Conservation (phyloP, 1,140 invertebrate species). For the Ladona fulva region DNA sequence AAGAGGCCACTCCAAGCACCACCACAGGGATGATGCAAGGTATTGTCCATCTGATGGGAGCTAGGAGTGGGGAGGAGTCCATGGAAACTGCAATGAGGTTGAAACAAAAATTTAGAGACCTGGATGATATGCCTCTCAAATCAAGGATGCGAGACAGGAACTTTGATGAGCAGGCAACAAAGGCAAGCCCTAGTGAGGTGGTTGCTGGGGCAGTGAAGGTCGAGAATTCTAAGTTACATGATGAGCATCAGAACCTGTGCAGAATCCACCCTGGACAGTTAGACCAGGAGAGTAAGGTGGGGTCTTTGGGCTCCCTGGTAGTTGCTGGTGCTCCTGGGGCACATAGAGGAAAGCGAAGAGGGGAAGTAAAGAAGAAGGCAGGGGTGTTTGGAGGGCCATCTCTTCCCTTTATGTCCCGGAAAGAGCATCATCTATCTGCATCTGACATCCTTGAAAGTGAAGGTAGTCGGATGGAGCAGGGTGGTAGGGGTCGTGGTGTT, state of each 20-base stretch:
- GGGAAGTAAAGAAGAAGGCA: neutral
- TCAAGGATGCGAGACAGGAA: constrained; percentile 14
- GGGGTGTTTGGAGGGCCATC: neutral
- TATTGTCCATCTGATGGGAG: neutral
- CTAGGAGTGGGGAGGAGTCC: neutral
- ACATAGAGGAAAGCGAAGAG: neutral
- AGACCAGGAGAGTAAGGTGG: neutral
- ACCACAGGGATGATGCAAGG: neutral
- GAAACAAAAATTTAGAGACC: constrained; percentile 12
- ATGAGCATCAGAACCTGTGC: neutral
- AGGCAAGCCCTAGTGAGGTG: neutral
- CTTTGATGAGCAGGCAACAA: neutral
- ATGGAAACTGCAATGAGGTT: neutral
- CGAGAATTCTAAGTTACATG: neutral
- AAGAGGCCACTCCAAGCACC: neutral
- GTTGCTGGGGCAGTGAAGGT: constrained; percentile 14
- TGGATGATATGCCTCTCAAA: constrained; percentile 23
- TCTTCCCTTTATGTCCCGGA: neutral
- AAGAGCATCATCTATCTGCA: neutral
- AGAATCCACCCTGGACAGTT: neutral
- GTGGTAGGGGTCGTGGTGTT: neutral
- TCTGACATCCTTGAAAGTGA: neutral
- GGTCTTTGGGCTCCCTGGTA: neutral
- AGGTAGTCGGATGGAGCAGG: neutral
- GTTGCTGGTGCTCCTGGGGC: neutral